Conservation (phyloP, 2,888 invertebrate species). For the Apodemia zela region DNA sequence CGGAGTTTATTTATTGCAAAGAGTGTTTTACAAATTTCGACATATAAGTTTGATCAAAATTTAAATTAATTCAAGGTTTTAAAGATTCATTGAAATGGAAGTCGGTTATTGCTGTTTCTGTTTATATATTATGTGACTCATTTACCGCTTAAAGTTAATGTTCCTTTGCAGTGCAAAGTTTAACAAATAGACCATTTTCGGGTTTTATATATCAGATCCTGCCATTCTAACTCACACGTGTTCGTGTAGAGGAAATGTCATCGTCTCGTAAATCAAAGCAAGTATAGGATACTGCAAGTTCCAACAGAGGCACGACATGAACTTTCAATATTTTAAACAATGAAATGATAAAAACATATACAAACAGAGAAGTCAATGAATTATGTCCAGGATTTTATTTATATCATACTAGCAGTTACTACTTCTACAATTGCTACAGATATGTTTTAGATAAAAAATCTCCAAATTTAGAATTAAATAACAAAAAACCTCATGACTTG, state of each 20-base stretch:
- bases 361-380: background rate
- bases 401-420: background rate
- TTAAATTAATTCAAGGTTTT: no score
- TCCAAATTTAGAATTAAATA: no score
- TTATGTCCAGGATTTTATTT: background rate
- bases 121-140: background rate
- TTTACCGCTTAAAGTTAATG: no score
- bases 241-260: constrained; percentile 31
- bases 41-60: no score
- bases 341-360: constrained; percentile 5
- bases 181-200: background rate
- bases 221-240: constrained; percentile 1
- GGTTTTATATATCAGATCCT: background rate
- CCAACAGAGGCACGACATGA: constrained; percentile 12
- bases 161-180: background rate
- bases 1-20: no score
- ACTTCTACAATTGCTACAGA: no score
- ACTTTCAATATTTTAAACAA: constrained; percentile 14
- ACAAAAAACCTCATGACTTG: no score
- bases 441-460: no score
- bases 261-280: constrained; percentile 40
- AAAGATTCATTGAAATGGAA: no score
- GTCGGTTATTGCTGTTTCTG: background rate
- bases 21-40: no score
- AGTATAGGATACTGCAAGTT: constrained; percentile 25